Base-by-base conservation (phyloP, 2,113 vertebrate genomes). In the Elephas maximus region DNA sequence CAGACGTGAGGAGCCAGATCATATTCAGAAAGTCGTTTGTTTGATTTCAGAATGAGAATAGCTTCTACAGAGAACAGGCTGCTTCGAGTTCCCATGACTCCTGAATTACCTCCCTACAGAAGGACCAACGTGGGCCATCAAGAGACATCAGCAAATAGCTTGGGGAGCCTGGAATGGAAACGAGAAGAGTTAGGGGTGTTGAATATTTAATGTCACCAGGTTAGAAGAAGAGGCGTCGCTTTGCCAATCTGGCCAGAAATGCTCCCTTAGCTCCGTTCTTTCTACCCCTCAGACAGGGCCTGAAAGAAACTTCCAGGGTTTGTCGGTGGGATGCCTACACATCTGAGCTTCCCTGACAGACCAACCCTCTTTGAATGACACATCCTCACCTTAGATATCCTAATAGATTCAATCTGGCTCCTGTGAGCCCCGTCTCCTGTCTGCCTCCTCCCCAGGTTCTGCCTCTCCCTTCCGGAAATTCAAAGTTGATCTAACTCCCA, bases 111-210 rank as follows among this genome's bases (percentile, higher is more conserved):
- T 37, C 76, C 28, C 24, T 8, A 26, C 14, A 51, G 81, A 81
- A 65, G 57, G 48, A 63, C 45, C 24, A 28, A 0, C 0, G 33
- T 1, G 48, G 12, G 8, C 10, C 37, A 3, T 10, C 8, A 17
- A 0, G 41, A 63, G 30, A 23, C 6, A 69, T 62, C 41, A 14
- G 62, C 67, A 44, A 9, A 10, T 28, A 33, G 26, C 57, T 63
- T 3, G 7, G 20, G 57, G 69, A 69, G 74, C 81, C 17, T 33
- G 17, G 1, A 21, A 12, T 9, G 5, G 4, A 26, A 28, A 2
- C 17, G 21, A 69, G 65, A 15, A 53, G 67, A 37, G 37, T 17
- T 2, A 3, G 44, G 51, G 23, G 17, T 14, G 23, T 1, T 30
- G 17, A 26, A 3, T 18, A 23, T 11, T 17, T 33, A 26, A 5